Percentiles rank a stretch among this genome's conserved stretches.
Evolutionary conservation across 1,140 invertebrate genomes (phyloP).

Genomic region (Tetragnatha versicolor): DNA sequence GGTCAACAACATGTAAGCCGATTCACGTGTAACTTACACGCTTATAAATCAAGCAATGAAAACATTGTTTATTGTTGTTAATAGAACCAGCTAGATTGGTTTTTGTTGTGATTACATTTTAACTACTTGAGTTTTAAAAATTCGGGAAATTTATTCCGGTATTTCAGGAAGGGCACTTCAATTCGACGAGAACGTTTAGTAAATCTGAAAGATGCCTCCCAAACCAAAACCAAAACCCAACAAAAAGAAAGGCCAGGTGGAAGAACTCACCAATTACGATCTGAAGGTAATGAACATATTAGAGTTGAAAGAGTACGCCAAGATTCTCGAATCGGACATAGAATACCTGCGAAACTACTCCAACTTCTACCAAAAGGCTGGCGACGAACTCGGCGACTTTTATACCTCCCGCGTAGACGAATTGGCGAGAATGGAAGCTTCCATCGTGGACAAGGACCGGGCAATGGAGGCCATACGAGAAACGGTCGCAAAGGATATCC

Average conservation of each 20-base stretch:
- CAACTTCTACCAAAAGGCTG: constrained; percentile 12
- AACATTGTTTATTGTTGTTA: too few relatives aligned
- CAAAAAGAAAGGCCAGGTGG: constrained; percentile 11
- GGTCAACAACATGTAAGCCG: too few relatives aligned
- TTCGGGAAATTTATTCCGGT: not conserved
- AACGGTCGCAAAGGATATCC: not conserved
- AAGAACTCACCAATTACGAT: not conserved
- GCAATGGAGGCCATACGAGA: not conserved
- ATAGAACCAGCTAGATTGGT: too few relatives aligned
- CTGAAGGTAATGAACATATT: not conserved
- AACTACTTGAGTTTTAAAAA: too few relatives aligned
- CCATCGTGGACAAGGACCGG: constrained; percentile 4
- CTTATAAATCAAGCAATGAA: too few relatives aligned
- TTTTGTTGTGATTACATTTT: too few relatives aligned
- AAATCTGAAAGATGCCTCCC: constrained; percentile 19
- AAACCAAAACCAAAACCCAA: not conserved
- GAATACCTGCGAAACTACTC: constrained; percentile 1
- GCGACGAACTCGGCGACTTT: not conserved
- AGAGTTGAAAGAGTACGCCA: constrained; percentile 21
- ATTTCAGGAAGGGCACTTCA: not conserved
- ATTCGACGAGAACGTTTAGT: not conserved
- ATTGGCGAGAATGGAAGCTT: not conserved
- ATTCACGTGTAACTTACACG: too few relatives aligned
- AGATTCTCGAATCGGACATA: constrained; percentile 10
- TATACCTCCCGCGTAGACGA: not conserved